phyloP scores from a whole-genome alignment of 2,113 vertebrate genomes.

The Prietella phreatophila region DNA sequence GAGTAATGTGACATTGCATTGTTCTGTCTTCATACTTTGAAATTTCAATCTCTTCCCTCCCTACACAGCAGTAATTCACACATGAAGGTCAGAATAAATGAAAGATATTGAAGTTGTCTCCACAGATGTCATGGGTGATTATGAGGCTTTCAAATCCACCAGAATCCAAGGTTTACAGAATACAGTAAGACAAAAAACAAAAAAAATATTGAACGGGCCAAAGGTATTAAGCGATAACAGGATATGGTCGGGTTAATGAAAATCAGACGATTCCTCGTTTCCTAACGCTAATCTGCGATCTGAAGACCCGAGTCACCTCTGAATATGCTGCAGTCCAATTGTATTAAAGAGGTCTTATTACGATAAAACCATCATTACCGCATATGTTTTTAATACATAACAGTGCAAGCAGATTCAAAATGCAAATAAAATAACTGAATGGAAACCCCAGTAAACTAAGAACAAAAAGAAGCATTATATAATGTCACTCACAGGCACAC shows the following conservation, averaged over 20 bases:
- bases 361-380: neutral
- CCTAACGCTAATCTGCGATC: neutral
- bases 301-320: constrained; percentile 16
- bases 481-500: neutral
- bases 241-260: constrained; percentile 35
- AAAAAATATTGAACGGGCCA: neutral
- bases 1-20: no score
- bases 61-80: neutral
- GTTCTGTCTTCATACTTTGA: neutral
- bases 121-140: constrained; percentile 24
- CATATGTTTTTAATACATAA: neutral
- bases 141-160: constrained; percentile 25
- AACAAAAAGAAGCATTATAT: neutral
- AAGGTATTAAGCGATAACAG: constrained; percentile 17
- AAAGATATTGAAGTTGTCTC: constrained; percentile 17
- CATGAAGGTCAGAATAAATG: constrained; percentile 25
- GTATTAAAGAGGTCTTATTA: neutral
- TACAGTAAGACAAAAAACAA: neutral
- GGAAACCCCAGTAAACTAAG: neutral
- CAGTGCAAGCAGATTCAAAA: neutral
- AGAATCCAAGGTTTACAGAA: neutral
- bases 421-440: neutral
- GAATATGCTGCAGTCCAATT: constrained; percentile 22
- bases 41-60: neutral
- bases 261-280: neutral